Base-by-base conservation (phyloP, 2,888 invertebrate species). In the Nephrotoma flavescens region DNA sequence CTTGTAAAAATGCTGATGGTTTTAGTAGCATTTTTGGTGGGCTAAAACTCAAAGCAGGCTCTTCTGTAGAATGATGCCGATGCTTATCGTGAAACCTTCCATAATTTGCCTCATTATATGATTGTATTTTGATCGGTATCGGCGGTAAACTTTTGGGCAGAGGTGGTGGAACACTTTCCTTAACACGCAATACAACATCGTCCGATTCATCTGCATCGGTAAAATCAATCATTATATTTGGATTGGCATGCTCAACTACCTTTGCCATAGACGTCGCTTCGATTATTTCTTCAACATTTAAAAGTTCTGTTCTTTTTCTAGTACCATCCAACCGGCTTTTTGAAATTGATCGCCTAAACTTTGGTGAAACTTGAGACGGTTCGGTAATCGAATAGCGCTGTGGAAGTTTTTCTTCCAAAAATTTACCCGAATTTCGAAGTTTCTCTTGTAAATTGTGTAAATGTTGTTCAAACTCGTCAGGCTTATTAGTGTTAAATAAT, bases 131-230 rank as follows among this genome's bases (percentile, higher is more conserved):
- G 11, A 47, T 86, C 42, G 52, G 86, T 9, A 52, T 0, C 5
- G 88, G 88, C 4, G 87, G 87, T 15, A 87, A 71, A 86, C 86
- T 87, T 86, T 86, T 84, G 9, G 88, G 88, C 85, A 88, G 42
- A 4, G 88, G 87, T 42, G 88, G 88, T n/a, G 87, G 42, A 19
- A 83, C 42, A 11, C 15, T 42, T 83, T 71, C 45, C 9, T 45
- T 57, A 11, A 7, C 41, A 44, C 57, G 71, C 19, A 83, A 83
- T 5, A 87, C 31, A 71, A 45, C 57, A 12, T 42, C 42, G 2
- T 42, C 6, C 19, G 85, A 42, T 45, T 86, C 83, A 86, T 86
- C 45, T 6, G 45, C 41, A 47, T n/a, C 6, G 6, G 12, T 6
- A 86, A 11, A 47, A 31, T 31, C 45, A 31, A n/a, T n/a, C 15